Evolutionary conservation across 2,888 invertebrate genomes (phyloP).

Genomic region (Clostera curtula): DNA sequence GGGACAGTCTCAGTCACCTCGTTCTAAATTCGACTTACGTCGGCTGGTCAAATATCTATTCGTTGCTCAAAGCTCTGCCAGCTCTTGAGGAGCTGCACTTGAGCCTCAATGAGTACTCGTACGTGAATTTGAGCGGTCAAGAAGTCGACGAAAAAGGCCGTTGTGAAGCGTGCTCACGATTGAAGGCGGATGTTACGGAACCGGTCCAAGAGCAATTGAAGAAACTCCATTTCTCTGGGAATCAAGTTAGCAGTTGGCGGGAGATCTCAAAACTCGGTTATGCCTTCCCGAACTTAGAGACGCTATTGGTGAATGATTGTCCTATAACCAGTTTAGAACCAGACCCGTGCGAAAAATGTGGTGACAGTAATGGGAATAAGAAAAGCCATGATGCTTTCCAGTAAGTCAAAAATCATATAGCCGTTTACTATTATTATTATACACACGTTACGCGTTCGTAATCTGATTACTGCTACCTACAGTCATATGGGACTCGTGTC

Average conservation of each 20-base stretch:
- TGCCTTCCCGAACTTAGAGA: slow-evolving; percentile 89
- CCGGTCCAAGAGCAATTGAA: slow-evolving; percentile 80
- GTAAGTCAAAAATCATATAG: slow-evolving; percentile 41
- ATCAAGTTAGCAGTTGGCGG: slow-evolving; percentile 88
- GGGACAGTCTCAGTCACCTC: slow-evolving; percentile 81
- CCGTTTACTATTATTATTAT: slow-evolving; percentile 6
- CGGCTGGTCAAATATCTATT: slow-evolving; percentile 88
- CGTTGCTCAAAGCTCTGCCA: slow-evolving; percentile 83
- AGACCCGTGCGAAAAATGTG: slow-evolving; percentile 75
- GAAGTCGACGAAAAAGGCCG: slow-evolving; percentile 50
- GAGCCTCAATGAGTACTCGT: slow-evolving; percentile 90
- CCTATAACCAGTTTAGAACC: slow-evolving; percentile 79
- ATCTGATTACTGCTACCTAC: too few species aligned
- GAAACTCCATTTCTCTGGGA: slow-evolving; percentile 91
- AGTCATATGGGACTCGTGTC: too few species aligned
- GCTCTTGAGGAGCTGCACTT: slow-evolving; percentile 93
- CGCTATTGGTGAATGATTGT: slow-evolving; percentile 90
- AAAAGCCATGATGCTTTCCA: slow-evolving; percentile 78
- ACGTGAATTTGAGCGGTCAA: slow-evolving; percentile 78
- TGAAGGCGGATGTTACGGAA: slow-evolving; percentile 43
- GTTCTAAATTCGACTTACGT: slow-evolving; percentile 92
- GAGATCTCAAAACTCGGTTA: slow-evolving; percentile 89
- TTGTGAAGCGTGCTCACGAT: slow-evolving; percentile 57
- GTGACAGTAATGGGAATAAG: slow-evolving; percentile 57
- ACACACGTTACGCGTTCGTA: too few species aligned